These are phyloP conservation scores for Eulimnadia texana DNA, from an alignment of 1,140 invertebrate genomes.

Conservation along the genomic window DNA sequence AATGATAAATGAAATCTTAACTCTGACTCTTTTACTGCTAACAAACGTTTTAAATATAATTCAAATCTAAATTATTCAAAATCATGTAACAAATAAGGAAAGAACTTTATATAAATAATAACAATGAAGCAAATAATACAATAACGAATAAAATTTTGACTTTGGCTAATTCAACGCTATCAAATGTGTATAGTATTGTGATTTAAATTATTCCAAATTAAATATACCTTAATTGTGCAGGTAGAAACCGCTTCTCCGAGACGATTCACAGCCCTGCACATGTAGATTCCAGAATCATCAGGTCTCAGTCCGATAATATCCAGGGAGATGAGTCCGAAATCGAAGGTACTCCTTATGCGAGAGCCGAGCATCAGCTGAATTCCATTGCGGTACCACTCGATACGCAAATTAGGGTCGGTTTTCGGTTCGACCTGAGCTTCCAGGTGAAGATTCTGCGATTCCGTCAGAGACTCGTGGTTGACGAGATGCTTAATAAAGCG, in stretches of 20 bases:
- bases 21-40: too few relatives aligned
- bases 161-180: too few relatives aligned
- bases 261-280: conserved; percentile 78
- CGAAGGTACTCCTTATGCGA: conserved; percentile 71
- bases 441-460: conserved; percentile 78
- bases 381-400: conserved; percentile 86
- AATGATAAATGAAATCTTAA: too few relatives aligned
- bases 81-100: too few relatives aligned
- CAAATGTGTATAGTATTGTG: too few relatives aligned
- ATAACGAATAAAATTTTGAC: too few relatives aligned
- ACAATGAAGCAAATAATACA: too few relatives aligned
- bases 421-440: conserved; percentile 93
- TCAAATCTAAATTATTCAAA: too few relatives aligned
- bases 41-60: too few relatives aligned
- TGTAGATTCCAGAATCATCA: conserved; percentile 87
- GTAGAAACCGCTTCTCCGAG: conserved; percentile 84
- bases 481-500: conserved; percentile 81
- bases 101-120: too few relatives aligned
- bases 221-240: conserved; percentile 71
- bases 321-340: conserved; percentile 81
- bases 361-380: conserved; percentile 61
- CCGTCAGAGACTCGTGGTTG: conserved; percentile 67
- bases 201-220: too few relatives aligned
- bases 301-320: conserved; percentile 70
- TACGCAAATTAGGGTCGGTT: conserved; percentile 78